phyloP scores from a whole-genome alignment of 2,888 invertebrate species.

The Pammene fasciana region DNA sequence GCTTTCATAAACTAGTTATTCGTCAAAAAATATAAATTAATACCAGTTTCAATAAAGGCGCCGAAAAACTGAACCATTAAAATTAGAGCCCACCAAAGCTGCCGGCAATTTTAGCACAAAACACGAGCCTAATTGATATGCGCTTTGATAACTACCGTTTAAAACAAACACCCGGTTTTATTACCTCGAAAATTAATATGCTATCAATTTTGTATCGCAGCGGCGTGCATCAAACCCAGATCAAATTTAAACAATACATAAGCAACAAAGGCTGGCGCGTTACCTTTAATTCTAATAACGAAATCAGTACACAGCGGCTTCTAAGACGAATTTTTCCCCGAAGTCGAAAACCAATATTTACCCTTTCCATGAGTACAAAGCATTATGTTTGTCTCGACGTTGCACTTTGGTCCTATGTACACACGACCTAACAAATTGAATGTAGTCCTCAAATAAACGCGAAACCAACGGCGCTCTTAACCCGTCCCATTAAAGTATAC shows the following conservation, averaged over 20 bases:
- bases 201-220: slow-evolving; percentile 61
- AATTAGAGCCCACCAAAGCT: slow-evolving; percentile 24
- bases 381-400: slow-evolving; percentile 77
- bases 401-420: slow-evolving; percentile 82
- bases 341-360: slow-evolving; percentile 79
- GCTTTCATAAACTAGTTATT: no score
- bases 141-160: slow-evolving; percentile 60
- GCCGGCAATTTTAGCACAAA: slow-evolving; percentile 40
- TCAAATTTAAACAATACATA: slow-evolving; percentile 58
- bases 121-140: slow-evolving; percentile 32
- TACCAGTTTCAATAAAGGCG: background rate
- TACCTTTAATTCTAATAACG: slow-evolving; percentile 77
- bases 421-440: slow-evolving; percentile 76
- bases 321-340: slow-evolving; percentile 80
- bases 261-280: slow-evolving; percentile 60
- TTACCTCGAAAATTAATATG: slow-evolving; percentile 67
- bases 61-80: slow-evolving; percentile 15
- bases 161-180: slow-evolving; percentile 66
- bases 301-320: slow-evolving; percentile 77
- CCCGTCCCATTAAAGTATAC: slow-evolving; percentile 48
- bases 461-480: slow-evolving; percentile 54
- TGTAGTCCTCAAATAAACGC: slow-evolving; percentile 46
- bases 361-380: slow-evolving; percentile 79
- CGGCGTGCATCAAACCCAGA: slow-evolving; percentile 57
- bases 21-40: no score